These are phyloP conservation scores for Callocephalon fimbriatum DNA, from an alignment of 2,113 vertebrate species.

Conservation along the genomic window DNA sequence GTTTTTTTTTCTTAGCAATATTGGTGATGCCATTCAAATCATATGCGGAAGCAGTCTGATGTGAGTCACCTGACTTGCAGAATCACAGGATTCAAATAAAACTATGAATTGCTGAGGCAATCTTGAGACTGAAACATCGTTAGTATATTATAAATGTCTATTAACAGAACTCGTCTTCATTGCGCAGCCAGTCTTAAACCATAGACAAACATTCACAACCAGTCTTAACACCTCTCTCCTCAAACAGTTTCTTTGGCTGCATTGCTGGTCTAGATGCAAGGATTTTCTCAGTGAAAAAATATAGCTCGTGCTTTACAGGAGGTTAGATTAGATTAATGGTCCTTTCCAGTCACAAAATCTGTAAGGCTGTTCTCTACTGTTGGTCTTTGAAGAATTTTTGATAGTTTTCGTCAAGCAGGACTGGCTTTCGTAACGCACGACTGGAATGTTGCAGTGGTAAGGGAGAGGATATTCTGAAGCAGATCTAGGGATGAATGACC, in stretches of 20 bases:
- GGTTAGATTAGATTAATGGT: background rate
- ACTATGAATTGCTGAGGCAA: background rate
- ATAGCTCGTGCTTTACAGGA: background rate
- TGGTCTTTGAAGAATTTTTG: background rate
- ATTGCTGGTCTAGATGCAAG: background rate
- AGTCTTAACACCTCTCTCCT: background rate
- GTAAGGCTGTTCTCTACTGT: background rate
- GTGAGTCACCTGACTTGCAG: background rate
- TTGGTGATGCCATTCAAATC: background rate
- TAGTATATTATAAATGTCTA: background rate
- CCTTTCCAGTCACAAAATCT: background rate
- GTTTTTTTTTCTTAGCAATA: background rate
- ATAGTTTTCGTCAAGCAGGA: background rate
- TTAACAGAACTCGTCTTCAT: background rate
- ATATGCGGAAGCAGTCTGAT: background rate
- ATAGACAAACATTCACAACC: background rate
- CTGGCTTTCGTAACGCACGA: accelerated
- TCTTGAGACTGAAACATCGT: background rate
- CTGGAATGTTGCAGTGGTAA: background rate
- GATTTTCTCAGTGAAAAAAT: background rate
- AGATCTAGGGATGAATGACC: background rate
- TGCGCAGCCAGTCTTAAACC: background rate
- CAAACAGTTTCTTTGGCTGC: background rate
- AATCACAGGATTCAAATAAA: background rate
- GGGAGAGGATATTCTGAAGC: background rate